phyloP scores from a whole-genome alignment of 2,888 invertebrate species.

The Nebria brevicollis region DNA sequence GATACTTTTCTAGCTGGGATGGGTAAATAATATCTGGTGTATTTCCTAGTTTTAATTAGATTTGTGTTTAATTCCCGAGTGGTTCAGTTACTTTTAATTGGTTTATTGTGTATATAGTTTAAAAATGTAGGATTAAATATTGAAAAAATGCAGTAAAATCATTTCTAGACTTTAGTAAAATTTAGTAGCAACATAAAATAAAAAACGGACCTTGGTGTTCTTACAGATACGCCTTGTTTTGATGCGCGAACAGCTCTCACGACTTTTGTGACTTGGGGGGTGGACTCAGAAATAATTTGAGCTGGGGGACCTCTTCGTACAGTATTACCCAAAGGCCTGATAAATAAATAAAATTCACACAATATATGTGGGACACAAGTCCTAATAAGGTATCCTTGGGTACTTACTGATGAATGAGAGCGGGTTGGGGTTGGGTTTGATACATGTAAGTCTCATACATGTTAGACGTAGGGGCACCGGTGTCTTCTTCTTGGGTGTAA shows the following conservation, averaged over 20 bases:
- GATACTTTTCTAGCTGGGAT: background rate
- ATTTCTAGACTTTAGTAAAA: no score
- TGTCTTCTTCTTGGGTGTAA: conserved; percentile 20
- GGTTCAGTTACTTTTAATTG: background rate
- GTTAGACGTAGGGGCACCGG: background rate
- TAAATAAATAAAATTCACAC: background rate
- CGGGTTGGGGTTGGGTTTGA: background rate
- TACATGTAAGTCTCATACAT: background rate
- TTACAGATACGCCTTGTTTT: conserved; percentile 20
- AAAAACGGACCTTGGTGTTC: conserved; percentile 17
- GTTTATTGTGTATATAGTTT: background rate
- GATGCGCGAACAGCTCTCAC: background rate
- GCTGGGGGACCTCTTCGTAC: background rate
- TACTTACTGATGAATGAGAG: background rate
- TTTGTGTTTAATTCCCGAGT: background rate
- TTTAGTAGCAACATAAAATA: background rate
- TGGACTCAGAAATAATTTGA: background rate
- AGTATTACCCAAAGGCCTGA: background rate
- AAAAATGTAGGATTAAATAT: no score
- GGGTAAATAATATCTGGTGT: background rate
- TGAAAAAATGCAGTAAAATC: no score
- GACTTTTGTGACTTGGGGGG: background rate
- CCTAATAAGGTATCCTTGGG: background rate
- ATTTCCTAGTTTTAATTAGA: background rate
- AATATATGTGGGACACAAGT: background rate